phyloP scores from a whole-genome alignment of 30 jellyfish, hydroid and myxozoan genomes.

The Catostylus mosaicus region DNA sequence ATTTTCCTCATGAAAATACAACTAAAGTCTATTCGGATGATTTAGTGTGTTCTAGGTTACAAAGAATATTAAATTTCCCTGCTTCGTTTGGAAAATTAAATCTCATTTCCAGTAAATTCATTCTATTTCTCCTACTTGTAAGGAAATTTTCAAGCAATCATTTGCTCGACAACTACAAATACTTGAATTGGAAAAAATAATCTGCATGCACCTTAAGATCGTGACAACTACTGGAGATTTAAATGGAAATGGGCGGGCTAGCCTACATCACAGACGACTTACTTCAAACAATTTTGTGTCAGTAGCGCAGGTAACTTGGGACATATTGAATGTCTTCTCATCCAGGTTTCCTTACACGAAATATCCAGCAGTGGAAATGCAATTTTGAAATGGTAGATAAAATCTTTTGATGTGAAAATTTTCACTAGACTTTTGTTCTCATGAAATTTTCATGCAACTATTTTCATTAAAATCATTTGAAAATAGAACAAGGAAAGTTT shows the following conservation, averaged over 20 bases:
- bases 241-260: background rate
- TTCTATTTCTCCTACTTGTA: background rate
- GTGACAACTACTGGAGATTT: background rate
- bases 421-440: too few species aligned
- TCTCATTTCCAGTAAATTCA: conserved; percentile 1
- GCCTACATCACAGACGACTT: background rate
- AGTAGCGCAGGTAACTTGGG: too few species aligned
- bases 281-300: background rate
- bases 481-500: too few species aligned
- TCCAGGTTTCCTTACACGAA: too few species aligned
- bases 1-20: conserved; percentile 52
- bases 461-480: too few species aligned
- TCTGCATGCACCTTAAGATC: background rate
- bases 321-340: too few species aligned
- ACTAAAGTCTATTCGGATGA: conserved; percentile 11
- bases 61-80: conserved; percentile 42
- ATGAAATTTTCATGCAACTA: too few species aligned
- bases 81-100: conserved; percentile 18
- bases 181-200: background rate
- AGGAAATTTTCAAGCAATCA: background rate
- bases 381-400: too few species aligned
- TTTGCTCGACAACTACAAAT: conserved; percentile 1
- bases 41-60: background rate
- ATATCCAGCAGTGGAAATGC: too few species aligned
- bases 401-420: too few species aligned